phyloP scores from a whole-genome alignment of 2,113 vertebrate genomes.

The Antechinus stuartii region DNA sequence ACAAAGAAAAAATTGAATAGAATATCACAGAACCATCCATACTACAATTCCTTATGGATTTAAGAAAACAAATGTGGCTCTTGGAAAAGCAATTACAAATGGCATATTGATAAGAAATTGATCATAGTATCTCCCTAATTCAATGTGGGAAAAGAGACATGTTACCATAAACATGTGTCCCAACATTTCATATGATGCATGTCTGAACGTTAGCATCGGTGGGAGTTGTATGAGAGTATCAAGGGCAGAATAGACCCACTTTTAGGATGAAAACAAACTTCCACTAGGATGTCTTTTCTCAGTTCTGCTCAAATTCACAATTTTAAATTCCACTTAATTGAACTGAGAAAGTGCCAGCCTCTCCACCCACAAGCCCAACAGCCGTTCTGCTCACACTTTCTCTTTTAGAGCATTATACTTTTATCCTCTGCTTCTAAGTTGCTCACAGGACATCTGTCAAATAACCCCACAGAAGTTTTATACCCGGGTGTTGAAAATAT shows the following conservation, averaged over 20 bases:
- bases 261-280: constrained; percentile 73
- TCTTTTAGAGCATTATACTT: constrained; percentile 70
- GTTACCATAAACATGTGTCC: constrained; percentile 54
- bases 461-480: constrained; percentile 74
- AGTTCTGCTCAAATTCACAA: constrained; percentile 63
- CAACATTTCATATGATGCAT: constrained; percentile 57
- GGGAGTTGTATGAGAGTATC: constrained; percentile 61
- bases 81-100: constrained; percentile 11
- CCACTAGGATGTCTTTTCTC: constrained; percentile 70
- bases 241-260: constrained; percentile 72
- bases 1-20: background rate
- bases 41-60: constrained; percentile 21
- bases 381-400: constrained; percentile 65
- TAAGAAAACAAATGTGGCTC: constrained; percentile 18
- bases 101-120: constrained; percentile 31
- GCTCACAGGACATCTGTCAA: constrained; percentile 64
- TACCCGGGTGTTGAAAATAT: constrained; percentile 73
- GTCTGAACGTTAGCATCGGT: constrained; percentile 46
- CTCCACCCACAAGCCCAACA: constrained; percentile 59
- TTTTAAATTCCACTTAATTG: constrained; percentile 66
- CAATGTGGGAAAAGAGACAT: constrained; percentile 59
- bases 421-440: constrained; percentile 64
- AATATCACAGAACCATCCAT: constrained; percentile 16
- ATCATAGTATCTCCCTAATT: constrained; percentile 39
- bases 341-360: constrained; percentile 72